Evolutionary conservation across 1,140 invertebrate species (phyloP).

Genomic region (Caligus rogercresseyi): DNA sequence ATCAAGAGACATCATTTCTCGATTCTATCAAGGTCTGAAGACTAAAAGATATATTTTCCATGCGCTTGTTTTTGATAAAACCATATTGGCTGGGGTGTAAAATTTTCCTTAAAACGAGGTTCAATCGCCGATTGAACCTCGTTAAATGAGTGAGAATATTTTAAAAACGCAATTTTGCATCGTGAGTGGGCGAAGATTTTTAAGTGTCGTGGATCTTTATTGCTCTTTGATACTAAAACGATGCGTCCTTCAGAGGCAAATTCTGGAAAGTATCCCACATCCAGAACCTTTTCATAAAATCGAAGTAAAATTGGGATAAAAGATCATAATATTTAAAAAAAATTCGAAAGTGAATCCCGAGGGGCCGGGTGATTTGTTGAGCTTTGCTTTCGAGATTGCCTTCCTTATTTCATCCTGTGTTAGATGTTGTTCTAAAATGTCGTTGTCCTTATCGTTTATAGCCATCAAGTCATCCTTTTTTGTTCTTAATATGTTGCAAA

Average conservation of each 20-base stretch:
- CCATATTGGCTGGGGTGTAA: no score
- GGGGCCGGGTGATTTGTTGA: not conserved
- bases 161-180: not conserved
- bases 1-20: no score
- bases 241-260: not conserved
- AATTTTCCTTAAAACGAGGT: no score
- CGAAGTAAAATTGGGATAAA: not conserved
- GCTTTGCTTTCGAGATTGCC: not conserved
- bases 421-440: not conserved
- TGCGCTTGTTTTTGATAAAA: no score
- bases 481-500: not conserved
- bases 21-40: no score
- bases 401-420: not conserved
- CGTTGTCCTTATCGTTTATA: not conserved
- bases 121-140: no score
- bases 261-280: not conserved
- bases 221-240: not conserved
- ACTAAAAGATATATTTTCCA: no score
- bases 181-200: not conserved
- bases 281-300: not conserved
- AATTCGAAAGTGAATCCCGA: not conserved
- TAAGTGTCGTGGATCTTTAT: not conserved
- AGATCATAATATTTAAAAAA: not conserved
- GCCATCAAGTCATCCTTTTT: not conserved
- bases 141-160: no score